Conservation (phyloP, 2,113 vertebrate species). For the Eolophus roseicapilla region DNA sequence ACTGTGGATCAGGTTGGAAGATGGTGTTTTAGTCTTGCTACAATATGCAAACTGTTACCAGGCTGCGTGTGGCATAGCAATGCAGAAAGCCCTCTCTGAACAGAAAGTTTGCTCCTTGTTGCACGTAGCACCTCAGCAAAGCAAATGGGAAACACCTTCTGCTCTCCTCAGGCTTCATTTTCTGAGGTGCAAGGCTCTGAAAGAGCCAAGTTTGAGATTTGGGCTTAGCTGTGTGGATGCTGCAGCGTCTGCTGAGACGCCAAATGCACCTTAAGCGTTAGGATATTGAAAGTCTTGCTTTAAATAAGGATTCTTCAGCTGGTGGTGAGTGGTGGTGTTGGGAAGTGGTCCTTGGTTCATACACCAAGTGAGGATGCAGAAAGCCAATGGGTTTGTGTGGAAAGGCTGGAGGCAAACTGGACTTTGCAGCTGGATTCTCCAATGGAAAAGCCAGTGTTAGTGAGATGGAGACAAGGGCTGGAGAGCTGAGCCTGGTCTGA, state of each 20-base stretch:
- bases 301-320: constrained; percentile 24
- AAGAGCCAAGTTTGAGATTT: background rate
- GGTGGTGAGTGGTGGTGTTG: background rate
- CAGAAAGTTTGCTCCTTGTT: background rate
- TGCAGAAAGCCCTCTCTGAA: background rate
- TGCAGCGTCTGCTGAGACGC: background rate
- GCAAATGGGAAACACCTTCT: background rate
- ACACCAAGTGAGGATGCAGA: constrained; percentile 12
- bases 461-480: background rate
- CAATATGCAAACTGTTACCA: rapidly evolving
- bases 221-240: background rate
- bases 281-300: background rate
- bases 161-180: background rate
- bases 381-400: background rate
- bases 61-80: background rate
- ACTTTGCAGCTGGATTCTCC: background rate
- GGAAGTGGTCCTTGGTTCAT: background rate
- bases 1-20: background rate
- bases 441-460: background rate
- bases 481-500: background rate
- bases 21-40: background rate
- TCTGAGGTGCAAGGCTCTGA: background rate
- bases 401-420: background rate
- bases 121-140: background rate
- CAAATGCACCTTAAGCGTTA: background rate